Base-by-base conservation (phyloP, 1,140 invertebrate genomes). In the Megalonaias nervosa region DNA sequence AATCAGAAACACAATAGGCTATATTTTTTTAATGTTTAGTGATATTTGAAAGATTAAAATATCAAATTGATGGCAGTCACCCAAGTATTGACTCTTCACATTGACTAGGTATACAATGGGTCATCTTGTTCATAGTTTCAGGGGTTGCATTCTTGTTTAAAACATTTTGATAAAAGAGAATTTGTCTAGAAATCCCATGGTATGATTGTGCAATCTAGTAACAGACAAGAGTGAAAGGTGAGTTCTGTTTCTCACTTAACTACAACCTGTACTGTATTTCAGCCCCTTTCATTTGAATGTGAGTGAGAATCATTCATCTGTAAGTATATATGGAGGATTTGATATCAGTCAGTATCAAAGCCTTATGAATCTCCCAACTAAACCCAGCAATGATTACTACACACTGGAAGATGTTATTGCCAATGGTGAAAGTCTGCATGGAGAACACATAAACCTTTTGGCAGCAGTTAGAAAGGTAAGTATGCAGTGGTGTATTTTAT, bases 381-480 rank as follows among this genome's bases (percentile, higher is more conserved):
- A 86, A 75, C 74, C 87, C 17, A 84, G 72, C 69, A 88, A 85
- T 83, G 88, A 90, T 68, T 89, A 84, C 71, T 89, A 89, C 75
- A 89, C 87, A 14, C 77, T 90, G 19, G 87, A 86, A 59, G 89
- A 90, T 77, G 83, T 90, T 26, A 70, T 83, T 48, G 84, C 84
- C 31, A 89, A 89, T 85, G 89, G 87, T 14, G 85, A 85, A 67
- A 71, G 48, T 19, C 77, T 90, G 14, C 81, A 86, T 81, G 86
- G 84, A 19, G 87, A 89, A 78, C 81, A 85, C 70, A 80, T 90
- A 61, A 90, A 86, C 77, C 72, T 90, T 19, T 80, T 89, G 9
- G 86, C 80, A 31, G 86, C 77, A 57, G 81, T 90, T 16, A 88
- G 81, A 78, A 85, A 85, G 81, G 89, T 89, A 77, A 81, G 64